A percentile compares a stretch with the other conserved stretches of the same genome.
phyloP scores from a whole-genome alignment of 2,888 invertebrate genomes.

The Macaria liturata region DNA sequence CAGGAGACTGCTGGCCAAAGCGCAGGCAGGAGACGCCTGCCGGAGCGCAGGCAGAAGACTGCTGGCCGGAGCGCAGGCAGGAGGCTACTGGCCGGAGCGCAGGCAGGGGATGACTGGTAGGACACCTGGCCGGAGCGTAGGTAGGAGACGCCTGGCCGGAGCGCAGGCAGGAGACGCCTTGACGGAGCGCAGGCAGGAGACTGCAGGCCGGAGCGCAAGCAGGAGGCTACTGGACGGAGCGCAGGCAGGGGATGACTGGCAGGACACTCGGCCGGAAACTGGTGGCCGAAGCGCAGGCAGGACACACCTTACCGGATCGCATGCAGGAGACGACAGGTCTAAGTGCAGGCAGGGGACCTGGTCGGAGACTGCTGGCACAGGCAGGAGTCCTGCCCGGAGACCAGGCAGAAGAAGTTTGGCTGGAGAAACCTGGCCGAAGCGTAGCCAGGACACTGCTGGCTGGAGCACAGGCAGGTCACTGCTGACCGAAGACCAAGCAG shows the following conservation, averaged over 20 bases:
- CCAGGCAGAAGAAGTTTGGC: too few relatives aligned
- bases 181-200: not conserved
- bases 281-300: too few relatives aligned
- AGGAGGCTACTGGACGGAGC: too few relatives aligned
- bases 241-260: too few relatives aligned
- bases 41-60: too few relatives aligned
- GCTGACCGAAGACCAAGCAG: slow-evolving; percentile 5
- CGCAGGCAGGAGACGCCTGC: too few relatives aligned
- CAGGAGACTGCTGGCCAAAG: too few relatives aligned
- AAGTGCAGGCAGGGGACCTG: not conserved
- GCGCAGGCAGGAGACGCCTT: slow-evolving; percentile 2
- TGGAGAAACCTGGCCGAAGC: not conserved
- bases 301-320: too few relatives aligned
- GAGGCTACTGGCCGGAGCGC: not conserved
- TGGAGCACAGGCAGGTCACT: not conserved
- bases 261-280: too few relatives aligned
- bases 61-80: not conserved
- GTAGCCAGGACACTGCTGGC: not conserved
- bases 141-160: slow-evolving; percentile 1
- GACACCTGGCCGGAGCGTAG: not conserved
- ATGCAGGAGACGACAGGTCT: not conserved
- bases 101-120: too few relatives aligned
- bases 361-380: not conserved
- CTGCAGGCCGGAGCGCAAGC: too few relatives aligned
- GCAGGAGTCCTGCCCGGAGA: not conserved